phyloP scores from a whole-genome alignment of 2,888 invertebrate species.

The Dorcus parallelipipedus region DNA sequence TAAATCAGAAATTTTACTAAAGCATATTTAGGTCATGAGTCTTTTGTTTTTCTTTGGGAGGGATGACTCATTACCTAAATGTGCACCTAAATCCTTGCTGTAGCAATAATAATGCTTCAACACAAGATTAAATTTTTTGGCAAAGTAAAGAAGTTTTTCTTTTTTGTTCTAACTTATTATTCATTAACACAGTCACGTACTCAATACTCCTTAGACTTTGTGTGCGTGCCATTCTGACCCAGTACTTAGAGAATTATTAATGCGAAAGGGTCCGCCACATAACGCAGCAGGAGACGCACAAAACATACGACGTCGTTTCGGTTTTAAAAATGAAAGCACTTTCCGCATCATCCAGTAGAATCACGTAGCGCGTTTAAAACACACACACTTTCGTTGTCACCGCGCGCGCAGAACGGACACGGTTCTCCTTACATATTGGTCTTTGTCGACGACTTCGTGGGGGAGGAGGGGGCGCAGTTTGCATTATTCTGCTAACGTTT shows the following conservation, averaged over 20 bases:
- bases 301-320: not conserved
- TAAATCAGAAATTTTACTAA: no score
- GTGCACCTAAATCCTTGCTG: no score
- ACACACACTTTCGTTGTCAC: slow-evolving; percentile 24
- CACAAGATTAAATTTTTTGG: no score
- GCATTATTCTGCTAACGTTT: slow-evolving; percentile 17
- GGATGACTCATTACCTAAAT: no score
- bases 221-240: no score
- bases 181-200: no score
- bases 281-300: not conserved
- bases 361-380: slow-evolving; percentile 30
- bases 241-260: not conserved
- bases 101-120: no score
- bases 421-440: slow-evolving; percentile 9
- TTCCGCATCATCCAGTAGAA: slow-evolving; percentile 21
- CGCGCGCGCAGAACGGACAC: not conserved
- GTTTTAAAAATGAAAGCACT: slow-evolving; percentile 9
- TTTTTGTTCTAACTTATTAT: no score
- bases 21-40: no score
- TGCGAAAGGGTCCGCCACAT: not conserved
- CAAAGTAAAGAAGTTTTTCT: no score
- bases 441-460: not conserved
- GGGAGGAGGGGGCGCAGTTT: not conserved
- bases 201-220: no score
- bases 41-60: no score